These are phyloP conservation scores for Nymphalis urticae DNA, from an alignment of 2,888 invertebrate species.

Conservation along the genomic window DNA sequence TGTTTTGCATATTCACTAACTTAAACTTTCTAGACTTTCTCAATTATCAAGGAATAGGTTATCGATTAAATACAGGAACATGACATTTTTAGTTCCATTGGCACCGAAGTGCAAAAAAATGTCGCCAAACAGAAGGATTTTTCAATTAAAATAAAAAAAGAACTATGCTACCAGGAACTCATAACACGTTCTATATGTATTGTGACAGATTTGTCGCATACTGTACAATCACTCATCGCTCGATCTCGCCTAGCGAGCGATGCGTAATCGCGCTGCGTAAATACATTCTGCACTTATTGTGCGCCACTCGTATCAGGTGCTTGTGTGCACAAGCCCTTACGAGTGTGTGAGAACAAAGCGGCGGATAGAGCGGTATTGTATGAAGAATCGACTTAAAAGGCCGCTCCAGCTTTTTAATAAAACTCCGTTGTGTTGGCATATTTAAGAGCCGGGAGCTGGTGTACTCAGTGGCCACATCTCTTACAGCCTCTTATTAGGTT, in stretches of 20 bases:
- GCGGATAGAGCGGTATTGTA: constrained; percentile 53
- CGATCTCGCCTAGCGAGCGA: constrained; percentile 46
- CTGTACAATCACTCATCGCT: constrained; percentile 32
- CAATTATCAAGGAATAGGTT: not conserved
- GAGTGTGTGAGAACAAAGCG: constrained; percentile 63
- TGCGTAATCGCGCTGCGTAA: constrained; percentile 74
- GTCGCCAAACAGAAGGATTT: constrained; percentile 3
- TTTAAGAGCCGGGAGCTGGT: constrained; percentile 44
- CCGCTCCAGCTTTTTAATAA: constrained; percentile 46
- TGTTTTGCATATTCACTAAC: constrained; percentile 8
- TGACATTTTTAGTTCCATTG: not conserved
- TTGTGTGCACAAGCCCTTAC: constrained; percentile 65
- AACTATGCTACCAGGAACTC: constrained; percentile 10
- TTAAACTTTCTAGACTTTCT: constrained; percentile 14
- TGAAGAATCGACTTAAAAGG: constrained; percentile 47
- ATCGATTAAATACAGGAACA: not conserved
- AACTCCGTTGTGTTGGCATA: constrained; percentile 48
- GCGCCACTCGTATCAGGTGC: constrained; percentile 69
- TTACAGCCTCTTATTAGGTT: constrained; percentile 29
- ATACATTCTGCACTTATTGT: constrained; percentile 77
- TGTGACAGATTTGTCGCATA: constrained; percentile 27
- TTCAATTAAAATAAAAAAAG: constrained; percentile 10
- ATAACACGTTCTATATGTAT: constrained; percentile 12
- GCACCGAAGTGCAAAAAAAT: not conserved
- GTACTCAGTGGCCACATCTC: constrained; percentile 35